These are phyloP conservation scores for Vesta saturnalis DNA, from an alignment of 2,888 invertebrate species.

Conservation along the genomic window DNA sequence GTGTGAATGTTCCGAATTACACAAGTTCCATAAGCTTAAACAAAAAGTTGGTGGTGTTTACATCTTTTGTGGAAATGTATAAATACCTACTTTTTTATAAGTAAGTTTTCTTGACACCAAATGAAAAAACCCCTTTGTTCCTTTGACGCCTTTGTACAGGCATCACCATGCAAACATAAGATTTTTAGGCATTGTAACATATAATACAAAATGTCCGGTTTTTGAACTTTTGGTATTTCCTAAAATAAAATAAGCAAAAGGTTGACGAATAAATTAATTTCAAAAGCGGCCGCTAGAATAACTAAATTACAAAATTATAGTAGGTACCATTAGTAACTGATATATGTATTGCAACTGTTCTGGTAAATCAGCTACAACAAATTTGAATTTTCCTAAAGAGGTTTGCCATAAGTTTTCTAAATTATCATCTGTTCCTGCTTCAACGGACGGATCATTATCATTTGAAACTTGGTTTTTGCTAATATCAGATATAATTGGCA, in stretches of 20 bases:
- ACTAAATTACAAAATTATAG: too few species aligned
- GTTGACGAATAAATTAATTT: too few species aligned
- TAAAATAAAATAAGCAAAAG: too few species aligned
- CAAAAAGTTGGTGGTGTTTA: not conserved
- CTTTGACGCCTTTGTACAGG: constrained; percentile 84
- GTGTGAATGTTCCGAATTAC: constrained; percentile 93
- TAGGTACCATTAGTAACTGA: constrained; percentile 80
- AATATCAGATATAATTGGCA: constrained; percentile 73
- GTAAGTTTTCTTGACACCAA: constrained; percentile 94
- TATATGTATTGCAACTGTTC: constrained; percentile 94
- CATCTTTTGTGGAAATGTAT: not conserved
- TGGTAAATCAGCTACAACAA: constrained; percentile 88
- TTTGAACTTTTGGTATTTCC: constrained; percentile 83
- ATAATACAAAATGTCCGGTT: constrained; percentile 93
- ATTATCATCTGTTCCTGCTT: constrained; percentile 77
- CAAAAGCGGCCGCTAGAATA: too few species aligned
- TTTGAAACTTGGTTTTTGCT: constrained; percentile 81
- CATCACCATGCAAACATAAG: constrained; percentile 92
- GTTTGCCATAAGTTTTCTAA: constrained; percentile 93
- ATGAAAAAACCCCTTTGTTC: constrained; percentile 94
- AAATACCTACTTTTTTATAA: constrained; percentile 85
- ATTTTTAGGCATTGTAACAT: constrained; percentile 92
- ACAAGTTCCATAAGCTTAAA: constrained; percentile 88
- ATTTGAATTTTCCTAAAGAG: constrained; percentile 91
- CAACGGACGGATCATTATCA: constrained; percentile 77